Base-by-base conservation (phyloP, 2,888 invertebrate genomes). In the Zele albiditarsus region DNA sequence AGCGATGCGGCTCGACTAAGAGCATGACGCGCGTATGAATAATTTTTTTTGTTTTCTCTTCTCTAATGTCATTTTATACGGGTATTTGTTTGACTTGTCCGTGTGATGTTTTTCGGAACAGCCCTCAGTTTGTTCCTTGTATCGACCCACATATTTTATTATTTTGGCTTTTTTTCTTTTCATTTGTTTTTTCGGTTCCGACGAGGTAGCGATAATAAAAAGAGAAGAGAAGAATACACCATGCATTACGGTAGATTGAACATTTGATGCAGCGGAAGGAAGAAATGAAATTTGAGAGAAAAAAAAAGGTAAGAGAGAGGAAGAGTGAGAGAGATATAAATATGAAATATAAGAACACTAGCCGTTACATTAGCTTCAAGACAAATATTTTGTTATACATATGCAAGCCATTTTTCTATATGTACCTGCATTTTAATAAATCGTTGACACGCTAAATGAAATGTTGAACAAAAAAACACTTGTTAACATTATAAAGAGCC, bases 341-440 rank as follows among this genome's bases (percentile, higher is more conserved):
- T 33, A 63, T 33, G 10, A n/a, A 53, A 38, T 73, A 27, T 73
- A 71, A 58, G 69, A 72, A 77, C 46, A 77, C 66, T 76, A 72
- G 79, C 79, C 79, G 79, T 79, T 80, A 75, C 62, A 76, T 31
- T 75, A 79, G 77, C 75, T 77, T 78, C 74, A 73, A 80, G 58
- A 78, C 71, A 66, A 78, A 79, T 80, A 80, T 79, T 80, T 80
- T 80, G 78, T 80, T 80, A 80, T 79, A 79, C 74, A 76, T 66
- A 72, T 75, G 77, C 81, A 80, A 79, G 78, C 77, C 78, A 80
- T 80, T 81, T 80, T 81, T 81, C 80, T 81, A 81, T 81, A 80
- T 76, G 80, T 79, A 81, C 80, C 81, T 81, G 80, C 80, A 80
- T 79, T 81, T 78, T 73, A 71, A 81, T 60, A 27, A 71, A 78